Base-by-base conservation (phyloP, 2,888 invertebrate species). In the Thereva unica region DNA sequence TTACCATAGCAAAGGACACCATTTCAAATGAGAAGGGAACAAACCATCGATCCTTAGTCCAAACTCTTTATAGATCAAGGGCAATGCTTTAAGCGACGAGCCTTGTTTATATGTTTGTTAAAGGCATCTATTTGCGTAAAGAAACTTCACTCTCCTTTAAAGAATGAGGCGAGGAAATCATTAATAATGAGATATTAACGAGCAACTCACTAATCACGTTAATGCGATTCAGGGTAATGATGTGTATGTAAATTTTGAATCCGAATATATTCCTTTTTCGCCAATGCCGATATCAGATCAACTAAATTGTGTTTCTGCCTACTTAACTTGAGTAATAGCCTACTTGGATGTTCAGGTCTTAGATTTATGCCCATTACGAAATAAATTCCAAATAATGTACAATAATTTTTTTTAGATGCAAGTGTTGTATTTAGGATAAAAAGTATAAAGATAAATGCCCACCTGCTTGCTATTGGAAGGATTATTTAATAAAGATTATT, bases 101-200 rank as follows among this genome's bases (percentile, higher is more conserved):
- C 10, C 12, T 5, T n/a, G 10, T 5, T 10, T 47, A 10, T 47
- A 47, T 12, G 10, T 12, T n/a, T 6, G 12, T 47, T n/a, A n/a
- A 47, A 9, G 47, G 5, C 5, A 47, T 12, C 12, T 10, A 47
- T 47, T 47, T 47, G 23, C 52, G 35, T 7, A 52, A 23, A 1
- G 23, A 34, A 5, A 52, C 9, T 52, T 52, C 35, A 4, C 52
- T 52, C 35, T 23, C 23, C 9, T 23, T 23, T 23, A 34, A 12
- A 52, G 5, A 52, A 52, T 23, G 34, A 34, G 6, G 1, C 5
- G 35, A 52, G 57, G 41, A 57, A 45, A 45, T 35, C 44, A 57
- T 57, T 57, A 57, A 57, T 57, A 37, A 49, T 23, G 38, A 10
- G 40, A 9, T 40, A 49, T 49, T 61, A 61, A 61, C 50, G 49